Conservation (phyloP, 2,888 invertebrate genomes). For the Tipula unca region DNA sequence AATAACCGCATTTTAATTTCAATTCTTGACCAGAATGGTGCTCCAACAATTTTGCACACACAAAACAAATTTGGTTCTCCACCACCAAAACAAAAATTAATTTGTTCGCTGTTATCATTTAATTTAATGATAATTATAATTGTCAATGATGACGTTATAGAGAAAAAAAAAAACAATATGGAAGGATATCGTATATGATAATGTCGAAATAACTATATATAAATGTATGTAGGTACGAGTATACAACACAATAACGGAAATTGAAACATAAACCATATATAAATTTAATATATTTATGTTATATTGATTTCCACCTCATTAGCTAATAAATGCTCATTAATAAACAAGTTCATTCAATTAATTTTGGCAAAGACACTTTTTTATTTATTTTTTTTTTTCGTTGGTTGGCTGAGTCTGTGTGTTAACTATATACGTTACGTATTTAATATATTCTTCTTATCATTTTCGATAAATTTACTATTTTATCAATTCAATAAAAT, state of each 20-base stretch:
- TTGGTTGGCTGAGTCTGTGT: not conserved
- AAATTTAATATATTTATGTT: not conserved
- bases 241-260: not conserved
- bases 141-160: not conserved
- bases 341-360: not conserved
- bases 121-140: not conserved
- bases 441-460: not conserved
- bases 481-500: not conserved
- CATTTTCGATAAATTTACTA: not conserved
- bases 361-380: not conserved
- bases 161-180: not conserved
- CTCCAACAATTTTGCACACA: too few species aligned
- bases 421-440: not conserved
- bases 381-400: not conserved
- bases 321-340: not conserved
- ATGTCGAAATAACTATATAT: not conserved
- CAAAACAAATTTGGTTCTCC: too few species aligned
- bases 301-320: conserved; percentile 14
- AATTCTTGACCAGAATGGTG: too few species aligned
- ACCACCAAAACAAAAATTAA: not conserved
- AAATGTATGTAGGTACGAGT: not conserved
- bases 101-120: not conserved
- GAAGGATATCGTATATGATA: not conserved
- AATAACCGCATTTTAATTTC: too few species aligned
- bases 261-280: not conserved